phyloP scores from a whole-genome alignment of 2,797 vertebrate genomes.

The Brotula barbata region DNA sequence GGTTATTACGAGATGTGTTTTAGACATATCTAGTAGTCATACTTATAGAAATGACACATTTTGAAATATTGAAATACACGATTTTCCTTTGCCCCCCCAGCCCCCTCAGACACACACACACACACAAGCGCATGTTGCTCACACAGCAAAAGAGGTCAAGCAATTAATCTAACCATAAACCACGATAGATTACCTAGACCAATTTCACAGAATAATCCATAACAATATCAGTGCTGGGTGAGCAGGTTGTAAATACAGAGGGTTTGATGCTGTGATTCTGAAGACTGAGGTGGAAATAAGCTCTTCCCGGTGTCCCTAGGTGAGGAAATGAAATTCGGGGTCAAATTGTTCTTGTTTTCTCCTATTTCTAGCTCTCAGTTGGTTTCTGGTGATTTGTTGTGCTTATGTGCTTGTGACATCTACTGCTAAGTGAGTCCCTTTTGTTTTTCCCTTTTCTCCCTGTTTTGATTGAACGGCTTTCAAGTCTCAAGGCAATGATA shows the following conservation, averaged over 20 bases:
- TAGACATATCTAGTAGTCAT: not conserved
- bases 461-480: slow-evolving; percentile 46
- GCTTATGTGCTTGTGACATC: slow-evolving; percentile 56
- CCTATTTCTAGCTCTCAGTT: slow-evolving; percentile 33
- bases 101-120: not conserved
- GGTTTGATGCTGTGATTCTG: slow-evolving; percentile 62
- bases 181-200: slow-evolving; percentile 78
- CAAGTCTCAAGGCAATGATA: slow-evolving; percentile 42
- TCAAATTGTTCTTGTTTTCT: slow-evolving; percentile 59
- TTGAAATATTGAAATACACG: slow-evolving; percentile 14
- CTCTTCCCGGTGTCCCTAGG: slow-evolving; percentile 46
- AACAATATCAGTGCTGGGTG: slow-evolving; percentile 71
- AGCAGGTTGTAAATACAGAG: slow-evolving; percentile 74
- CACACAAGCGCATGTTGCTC: not conserved
- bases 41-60: slow-evolving; percentile 14
- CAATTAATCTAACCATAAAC: slow-evolving; percentile 79
- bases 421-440: slow-evolving; percentile 51
- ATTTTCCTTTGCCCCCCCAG: slow-evolving; percentile 4
- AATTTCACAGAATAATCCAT: slow-evolving; percentile 86
- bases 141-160: slow-evolving; percentile 75
- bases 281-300: slow-evolving; percentile 65
- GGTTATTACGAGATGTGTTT: slow-evolving; percentile 15
- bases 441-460: slow-evolving; percentile 42
- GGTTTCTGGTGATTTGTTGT: slow-evolving; percentile 55
- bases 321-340: slow-evolving; percentile 56